Base-by-base conservation (phyloP, 2,888 invertebrate species). In the Apocheima hispidaria region DNA sequence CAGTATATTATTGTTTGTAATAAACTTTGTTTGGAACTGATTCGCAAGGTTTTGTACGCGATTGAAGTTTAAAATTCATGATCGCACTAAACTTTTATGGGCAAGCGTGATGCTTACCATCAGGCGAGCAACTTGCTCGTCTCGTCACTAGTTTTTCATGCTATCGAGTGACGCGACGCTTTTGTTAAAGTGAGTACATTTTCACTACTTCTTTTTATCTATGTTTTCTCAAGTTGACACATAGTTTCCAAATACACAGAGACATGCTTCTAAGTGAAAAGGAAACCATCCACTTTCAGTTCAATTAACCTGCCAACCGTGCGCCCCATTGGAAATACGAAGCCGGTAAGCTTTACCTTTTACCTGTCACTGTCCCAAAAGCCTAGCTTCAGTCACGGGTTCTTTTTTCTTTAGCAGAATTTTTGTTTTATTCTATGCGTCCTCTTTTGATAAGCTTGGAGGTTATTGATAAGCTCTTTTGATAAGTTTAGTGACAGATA, bases 231-330 rank as follows among this genome's bases (percentile, higher is more conserved):
- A 50, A 16, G 23, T 28, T 40, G 40, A 51, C 40, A 38, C 18
- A 1, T 40, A 53, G 20, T 23, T 33, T 44, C 18, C 6, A 26
- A 54, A 18, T 18, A 40, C 40, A 40, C 16, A 28, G 18, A 55
- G 20, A 38, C n/a, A 38, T 16, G 33, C 28, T 21, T 40, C 20
- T 33, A 44, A 33, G 38, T 40, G 38, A 53, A 44, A 60, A 53
- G 46, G 53, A 18, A 49, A 53, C 38, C 9, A 35, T 40, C 28
- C 21, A 49, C 49, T 41, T 54, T 50, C 21, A 56, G 41, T 61
- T 51, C 55, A 61, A 61, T 61, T 61, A 56, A 55, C 61, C 40
- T 61, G 61, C 51, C 61, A 60, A 33, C 36, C 52, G 36, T 14
- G 35, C 54, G 60, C 21, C 41, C 50, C 60, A 54, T 60, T 30